Evolutionary conservation across 2,113 vertebrate species (phyloP).

Genomic region (Pogona vitticeps): DNA sequence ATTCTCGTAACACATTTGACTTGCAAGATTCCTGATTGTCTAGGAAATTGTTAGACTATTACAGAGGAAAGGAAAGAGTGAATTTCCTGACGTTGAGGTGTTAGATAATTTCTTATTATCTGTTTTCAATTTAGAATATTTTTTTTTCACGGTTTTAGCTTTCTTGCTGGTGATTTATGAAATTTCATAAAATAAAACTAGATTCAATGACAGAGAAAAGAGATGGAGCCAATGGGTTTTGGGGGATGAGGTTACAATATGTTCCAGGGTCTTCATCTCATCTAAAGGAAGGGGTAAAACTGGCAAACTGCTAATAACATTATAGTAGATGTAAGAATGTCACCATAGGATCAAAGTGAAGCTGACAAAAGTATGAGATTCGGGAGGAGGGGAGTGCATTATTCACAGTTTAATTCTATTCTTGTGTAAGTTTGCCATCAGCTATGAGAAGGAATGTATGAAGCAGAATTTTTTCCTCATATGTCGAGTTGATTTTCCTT

Average conservation of each 20-base stretch:
- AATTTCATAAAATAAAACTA: not conserved
- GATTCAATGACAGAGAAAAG: not conserved
- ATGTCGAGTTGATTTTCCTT: constrained; percentile 32
- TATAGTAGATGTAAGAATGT: too few relatives aligned
- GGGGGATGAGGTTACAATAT: not conserved
- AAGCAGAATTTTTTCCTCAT: constrained; percentile 10
- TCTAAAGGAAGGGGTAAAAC: not conserved
- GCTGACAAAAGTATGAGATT: not conserved
- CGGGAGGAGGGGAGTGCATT: not conserved
- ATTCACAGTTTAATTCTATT: not conserved
- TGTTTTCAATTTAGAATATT: not conserved
- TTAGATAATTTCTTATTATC: not conserved
- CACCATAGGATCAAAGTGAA: not conserved
- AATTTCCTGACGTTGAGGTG: not conserved
- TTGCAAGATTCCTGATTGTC: not conserved
- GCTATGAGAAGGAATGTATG: not conserved
- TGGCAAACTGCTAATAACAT: not conserved
- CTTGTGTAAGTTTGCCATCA: not conserved
- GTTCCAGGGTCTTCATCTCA: not conserved
- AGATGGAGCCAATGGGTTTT: not conserved
- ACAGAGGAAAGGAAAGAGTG: not conserved
- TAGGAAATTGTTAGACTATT: not conserved
- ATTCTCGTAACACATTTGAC: not conserved
- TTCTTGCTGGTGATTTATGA: not conserved
- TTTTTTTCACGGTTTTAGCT: not conserved